These are phyloP conservation scores for Zaprionus lineosus DNA, from an alignment of 2,888 invertebrate genomes.

Conservation along the genomic window DNA sequence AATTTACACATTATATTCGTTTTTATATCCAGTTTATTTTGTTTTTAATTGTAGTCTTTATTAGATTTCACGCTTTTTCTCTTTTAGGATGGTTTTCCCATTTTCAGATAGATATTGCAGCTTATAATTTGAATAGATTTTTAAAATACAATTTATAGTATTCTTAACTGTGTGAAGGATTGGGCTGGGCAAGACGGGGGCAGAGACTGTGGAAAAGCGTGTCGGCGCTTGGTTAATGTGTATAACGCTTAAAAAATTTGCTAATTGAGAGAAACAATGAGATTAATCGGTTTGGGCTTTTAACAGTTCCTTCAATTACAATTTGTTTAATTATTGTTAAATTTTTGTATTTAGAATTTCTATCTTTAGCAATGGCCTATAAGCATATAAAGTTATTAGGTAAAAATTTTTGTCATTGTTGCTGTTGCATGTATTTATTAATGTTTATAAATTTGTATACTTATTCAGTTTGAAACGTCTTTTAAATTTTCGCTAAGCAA, in stretches of 20 bases:
- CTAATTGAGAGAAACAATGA: slow-evolving; percentile 32
- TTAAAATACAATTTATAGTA: slow-evolving; percentile 37
- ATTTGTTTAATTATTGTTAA: slow-evolving; percentile 9
- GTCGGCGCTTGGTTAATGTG: slow-evolving; percentile 35
- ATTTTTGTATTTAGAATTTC: slow-evolving; percentile 42
- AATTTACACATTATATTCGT: slow-evolving; percentile 18
- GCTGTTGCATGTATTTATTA: slow-evolving; percentile 17
- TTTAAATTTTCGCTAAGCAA: slow-evolving; percentile 70
- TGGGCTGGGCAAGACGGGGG: no score
- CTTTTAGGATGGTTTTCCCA: slow-evolving; percentile 18
- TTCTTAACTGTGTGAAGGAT: slow-evolving; percentile 18
- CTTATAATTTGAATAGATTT: slow-evolving; percentile 36
- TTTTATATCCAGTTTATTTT: slow-evolving; percentile 2
- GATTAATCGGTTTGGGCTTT: slow-evolving; percentile 33
- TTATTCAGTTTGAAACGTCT: slow-evolving; percentile 31
- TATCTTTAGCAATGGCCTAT: slow-evolving; percentile 48
- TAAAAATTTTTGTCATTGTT: slow-evolving; percentile 10
- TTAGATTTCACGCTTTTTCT: slow-evolving; percentile 40
- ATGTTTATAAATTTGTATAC: slow-evolving; percentile 9
- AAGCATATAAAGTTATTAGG: slow-evolving; percentile 32
- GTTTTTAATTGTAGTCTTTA: slow-evolving; percentile 43
- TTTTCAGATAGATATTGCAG: slow-evolving; percentile 28
- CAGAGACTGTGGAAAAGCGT: slow-evolving; percentile 43
- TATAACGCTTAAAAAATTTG: slow-evolving; percentile 24
- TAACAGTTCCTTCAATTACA: slow-evolving; percentile 35